These are phyloP conservation scores for Ceratosolen solmsi DNA, from an alignment of 1,140 invertebrate genomes.

Conservation along the genomic window DNA sequence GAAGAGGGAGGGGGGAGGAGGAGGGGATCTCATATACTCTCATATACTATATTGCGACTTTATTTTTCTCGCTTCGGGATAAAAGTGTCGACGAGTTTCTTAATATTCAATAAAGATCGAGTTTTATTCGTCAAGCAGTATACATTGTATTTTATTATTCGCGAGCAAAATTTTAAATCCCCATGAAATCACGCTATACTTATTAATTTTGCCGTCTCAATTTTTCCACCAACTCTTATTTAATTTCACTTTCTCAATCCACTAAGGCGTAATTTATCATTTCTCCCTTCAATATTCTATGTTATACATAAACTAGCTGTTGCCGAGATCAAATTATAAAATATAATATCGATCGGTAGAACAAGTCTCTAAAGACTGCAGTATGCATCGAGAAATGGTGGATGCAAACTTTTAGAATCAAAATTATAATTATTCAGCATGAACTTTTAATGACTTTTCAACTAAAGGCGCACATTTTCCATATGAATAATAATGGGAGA, in stretches of 20 bases:
- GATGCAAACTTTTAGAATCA: no score
- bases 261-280: no score
- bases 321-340: background rate
- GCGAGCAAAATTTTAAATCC: background rate
- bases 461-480: no score
- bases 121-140: background rate
- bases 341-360: background rate
- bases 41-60: background rate
- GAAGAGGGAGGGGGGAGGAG: no score
- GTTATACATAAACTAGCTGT: background rate
- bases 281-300: background rate
- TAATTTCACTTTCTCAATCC: background rate
- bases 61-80: background rate
- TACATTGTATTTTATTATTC: background rate
- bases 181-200: background rate
- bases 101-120: conserved; percentile 21
- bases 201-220: background rate
- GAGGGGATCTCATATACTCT: background rate
- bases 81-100: conserved; percentile 13
- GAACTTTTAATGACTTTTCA: no score
- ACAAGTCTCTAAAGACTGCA: no score
- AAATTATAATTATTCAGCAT: no score
- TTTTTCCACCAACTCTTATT: background rate
- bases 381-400: no score
- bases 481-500: no score